These are phyloP conservation scores for Desoria tigrina DNA, from an alignment of 2,888 invertebrate species.

Conservation along the genomic window DNA sequence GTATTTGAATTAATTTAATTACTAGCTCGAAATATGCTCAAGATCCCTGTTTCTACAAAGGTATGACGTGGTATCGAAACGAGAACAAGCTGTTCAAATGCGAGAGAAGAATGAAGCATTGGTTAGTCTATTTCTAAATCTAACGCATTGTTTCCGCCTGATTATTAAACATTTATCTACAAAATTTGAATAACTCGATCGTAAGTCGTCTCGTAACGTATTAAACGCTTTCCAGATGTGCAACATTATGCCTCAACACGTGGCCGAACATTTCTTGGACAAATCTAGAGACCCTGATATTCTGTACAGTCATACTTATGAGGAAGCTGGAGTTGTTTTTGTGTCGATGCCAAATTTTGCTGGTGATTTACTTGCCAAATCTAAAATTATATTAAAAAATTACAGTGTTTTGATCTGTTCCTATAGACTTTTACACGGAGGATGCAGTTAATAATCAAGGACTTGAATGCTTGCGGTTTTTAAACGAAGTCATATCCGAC, in stretches of 20 bases:
- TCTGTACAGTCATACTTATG: slow-evolving; percentile 14
- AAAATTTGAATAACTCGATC: background rate
- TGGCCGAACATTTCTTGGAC: slow-evolving; percentile 13
- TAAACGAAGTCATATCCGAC: slow-evolving; percentile 27
- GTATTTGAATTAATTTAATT: background rate
- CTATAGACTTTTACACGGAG: slow-evolving; percentile 23
- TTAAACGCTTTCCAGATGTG: slow-evolving; percentile 16
- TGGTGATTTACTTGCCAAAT: background rate
- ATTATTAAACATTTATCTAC: background rate
- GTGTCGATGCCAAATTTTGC: slow-evolving; percentile 20
- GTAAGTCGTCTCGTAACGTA: background rate
- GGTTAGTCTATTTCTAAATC: background rate
- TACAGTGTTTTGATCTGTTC: background rate
- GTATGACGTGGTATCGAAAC: background rate
- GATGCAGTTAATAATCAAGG: slow-evolving; percentile 24
- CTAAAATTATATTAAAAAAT: background rate
- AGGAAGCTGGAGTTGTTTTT: slow-evolving; percentile 17
- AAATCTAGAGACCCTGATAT: background rate
- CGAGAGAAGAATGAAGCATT: slow-evolving; percentile 14
- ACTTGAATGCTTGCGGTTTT: slow-evolving; percentile 17
- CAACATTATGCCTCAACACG: slow-evolving; percentile 19
- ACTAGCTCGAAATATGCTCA: slow-evolving; percentile 2
- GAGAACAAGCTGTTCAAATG: slow-evolving; percentile 8
- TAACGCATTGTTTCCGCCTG: background rate
- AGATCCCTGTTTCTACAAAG: slow-evolving; percentile 10